phyloP scores from a whole-genome alignment of 2,888 invertebrate species.

The Steinernema carpocapsae region DNA sequence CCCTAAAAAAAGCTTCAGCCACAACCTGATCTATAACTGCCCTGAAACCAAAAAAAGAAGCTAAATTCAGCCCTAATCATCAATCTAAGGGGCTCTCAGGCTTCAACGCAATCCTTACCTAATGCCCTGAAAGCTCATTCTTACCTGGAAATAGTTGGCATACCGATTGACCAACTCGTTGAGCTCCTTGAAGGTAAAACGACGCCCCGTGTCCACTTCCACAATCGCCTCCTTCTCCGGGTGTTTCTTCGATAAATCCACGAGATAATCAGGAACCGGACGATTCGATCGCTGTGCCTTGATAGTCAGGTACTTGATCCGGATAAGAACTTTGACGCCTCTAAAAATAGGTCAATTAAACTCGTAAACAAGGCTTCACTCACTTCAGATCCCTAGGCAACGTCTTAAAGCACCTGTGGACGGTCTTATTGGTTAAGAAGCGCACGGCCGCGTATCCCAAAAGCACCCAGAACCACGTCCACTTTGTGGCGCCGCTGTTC shows the following conservation, averaged over 20 bases:
- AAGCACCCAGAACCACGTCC: background rate
- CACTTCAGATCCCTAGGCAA: slow-evolving; percentile 60
- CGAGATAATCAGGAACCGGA: slow-evolving; percentile 62
- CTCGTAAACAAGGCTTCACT: background rate
- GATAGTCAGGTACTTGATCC: slow-evolving; percentile 39
- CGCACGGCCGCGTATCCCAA: background rate
- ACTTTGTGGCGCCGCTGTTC: background rate
- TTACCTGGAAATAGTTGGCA: slow-evolving; percentile 62
- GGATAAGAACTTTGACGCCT: slow-evolving; percentile 53
- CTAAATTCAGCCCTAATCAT: too few species aligned
- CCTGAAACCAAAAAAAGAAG: too few species aligned
- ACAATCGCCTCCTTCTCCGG: slow-evolving; percentile 55
- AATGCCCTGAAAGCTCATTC: too few species aligned
- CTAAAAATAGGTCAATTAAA: background rate
- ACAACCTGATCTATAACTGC: too few species aligned
- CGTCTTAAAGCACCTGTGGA: slow-evolving; percentile 51
- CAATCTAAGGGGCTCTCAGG: too few species aligned
- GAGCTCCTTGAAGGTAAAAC: slow-evolving; percentile 58
- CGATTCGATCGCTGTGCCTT: slow-evolving; percentile 51
- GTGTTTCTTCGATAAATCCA: slow-evolving; percentile 50
- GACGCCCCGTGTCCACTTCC: slow-evolving; percentile 59
- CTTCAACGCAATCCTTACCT: too few species aligned
- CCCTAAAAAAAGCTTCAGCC: too few species aligned
- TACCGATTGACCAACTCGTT: slow-evolving; percentile 62
- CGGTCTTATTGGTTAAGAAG: slow-evolving; percentile 13